These are phyloP conservation scores for Adelphocoris suturalis DNA, from an alignment of 2,888 invertebrate genomes.

Conservation along the genomic window DNA sequence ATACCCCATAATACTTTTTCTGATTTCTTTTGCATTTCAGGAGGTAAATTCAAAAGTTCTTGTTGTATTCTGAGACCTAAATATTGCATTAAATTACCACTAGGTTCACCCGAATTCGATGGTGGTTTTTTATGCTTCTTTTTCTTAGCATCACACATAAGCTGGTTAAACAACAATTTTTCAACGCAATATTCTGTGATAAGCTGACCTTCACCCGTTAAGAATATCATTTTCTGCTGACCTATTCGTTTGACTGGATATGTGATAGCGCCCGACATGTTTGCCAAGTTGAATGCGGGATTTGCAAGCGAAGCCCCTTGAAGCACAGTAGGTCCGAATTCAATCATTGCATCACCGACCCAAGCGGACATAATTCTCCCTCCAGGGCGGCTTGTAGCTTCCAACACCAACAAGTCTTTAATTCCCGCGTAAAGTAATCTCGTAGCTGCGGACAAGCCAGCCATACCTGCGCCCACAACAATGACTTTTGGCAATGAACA, in stretches of 20 bases:
- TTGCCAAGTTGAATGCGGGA: slow-evolving; percentile 85
- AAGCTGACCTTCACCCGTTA: slow-evolving; percentile 86
- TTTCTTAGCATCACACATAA: slow-evolving; percentile 77
- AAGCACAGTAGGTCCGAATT: slow-evolving; percentile 88
- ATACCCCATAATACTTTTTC: slow-evolving; percentile 85
- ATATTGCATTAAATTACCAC: slow-evolving; percentile 84
- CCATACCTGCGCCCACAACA: slow-evolving; percentile 89
- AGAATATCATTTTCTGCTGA: slow-evolving; percentile 82
- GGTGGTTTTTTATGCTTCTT: slow-evolving; percentile 84
- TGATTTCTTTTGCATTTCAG: slow-evolving; percentile 84
- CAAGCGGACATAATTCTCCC: slow-evolving; percentile 89
- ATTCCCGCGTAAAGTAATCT: slow-evolving; percentile 87
- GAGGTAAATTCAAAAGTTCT: slow-evolving; percentile 85
- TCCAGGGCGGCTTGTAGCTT: slow-evolving; percentile 89
- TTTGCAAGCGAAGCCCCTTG: slow-evolving; percentile 86
- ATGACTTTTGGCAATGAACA: slow-evolving; percentile 84
- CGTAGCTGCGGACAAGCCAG: slow-evolving; percentile 89
- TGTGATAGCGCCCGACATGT: slow-evolving; percentile 84
- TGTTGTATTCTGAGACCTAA: slow-evolving; percentile 84
- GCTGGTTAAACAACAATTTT: slow-evolving; percentile 83
- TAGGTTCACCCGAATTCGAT: slow-evolving; percentile 82
- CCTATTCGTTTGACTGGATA: slow-evolving; percentile 79
- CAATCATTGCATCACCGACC: slow-evolving; percentile 87
- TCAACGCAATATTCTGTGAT: slow-evolving; percentile 81
- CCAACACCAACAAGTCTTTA: slow-evolving; percentile 85